Conservation (phyloP, 2,797 vertebrate genomes). For the Otolemur crassicaudatus region DNA sequence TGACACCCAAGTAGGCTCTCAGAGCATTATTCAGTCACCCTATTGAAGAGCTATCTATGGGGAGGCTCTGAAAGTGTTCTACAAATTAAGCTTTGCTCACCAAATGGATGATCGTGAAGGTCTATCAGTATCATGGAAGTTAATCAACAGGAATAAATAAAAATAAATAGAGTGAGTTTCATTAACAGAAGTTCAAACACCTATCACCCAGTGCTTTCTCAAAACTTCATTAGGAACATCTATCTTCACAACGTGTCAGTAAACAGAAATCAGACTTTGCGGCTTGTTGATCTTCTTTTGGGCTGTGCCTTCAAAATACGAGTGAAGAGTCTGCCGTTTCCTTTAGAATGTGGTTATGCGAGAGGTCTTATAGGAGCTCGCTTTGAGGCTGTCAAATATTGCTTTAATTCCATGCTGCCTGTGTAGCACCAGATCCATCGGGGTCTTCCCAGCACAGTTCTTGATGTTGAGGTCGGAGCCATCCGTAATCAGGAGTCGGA, state of each 20-base stretch:
- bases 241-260: constrained; percentile 62
- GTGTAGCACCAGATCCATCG: constrained; percentile 93
- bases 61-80: background rate
- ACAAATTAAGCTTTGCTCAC: constrained; percentile 28
- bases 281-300: background rate
- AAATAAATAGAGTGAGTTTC: constrained; percentile 82
- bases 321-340: background rate
- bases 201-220: constrained; percentile 58
- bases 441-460: constrained; percentile 95
- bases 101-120: background rate
- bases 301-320: constrained; percentile 53
- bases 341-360: constrained; percentile 84
- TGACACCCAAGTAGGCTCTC: background rate
- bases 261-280: constrained; percentile 37
- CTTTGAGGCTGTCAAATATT: constrained; percentile 92
- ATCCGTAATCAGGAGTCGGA: constrained; percentile 94
- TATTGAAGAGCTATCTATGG: constrained; percentile 33
- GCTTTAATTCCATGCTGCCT: constrained; percentile 98
- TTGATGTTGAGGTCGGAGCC: constrained; percentile 93
- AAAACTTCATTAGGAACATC: constrained; percentile 47
- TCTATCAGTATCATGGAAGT: background rate
- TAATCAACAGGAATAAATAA: constrained; percentile 83
- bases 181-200: constrained; percentile 77
- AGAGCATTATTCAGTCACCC: constrained; percentile 20
- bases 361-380: constrained; percentile 86